Percentiles rank a stretch among this genome's conserved stretches.
Evolutionary conservation across 2,113 vertebrate species (phyloP).

Genomic region (Varanus komodoensis): DNA sequence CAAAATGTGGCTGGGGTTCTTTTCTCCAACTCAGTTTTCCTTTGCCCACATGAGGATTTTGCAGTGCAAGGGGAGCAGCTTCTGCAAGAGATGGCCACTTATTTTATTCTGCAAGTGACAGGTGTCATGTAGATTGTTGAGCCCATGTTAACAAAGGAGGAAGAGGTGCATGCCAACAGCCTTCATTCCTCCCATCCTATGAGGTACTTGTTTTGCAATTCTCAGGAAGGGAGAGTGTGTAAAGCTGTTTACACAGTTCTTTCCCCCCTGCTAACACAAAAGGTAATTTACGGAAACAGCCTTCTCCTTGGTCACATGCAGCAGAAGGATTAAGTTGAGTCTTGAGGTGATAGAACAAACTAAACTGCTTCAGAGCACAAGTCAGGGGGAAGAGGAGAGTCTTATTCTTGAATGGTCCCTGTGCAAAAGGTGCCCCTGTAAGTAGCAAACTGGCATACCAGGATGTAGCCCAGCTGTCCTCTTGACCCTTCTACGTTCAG

Average conservation of each 20-base stretch:
- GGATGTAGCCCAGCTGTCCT: neutral
- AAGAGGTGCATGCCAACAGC: neutral
- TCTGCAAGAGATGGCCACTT: neutral
- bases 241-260: neutral
- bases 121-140: neutral
- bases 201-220: neutral
- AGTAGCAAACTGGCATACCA: neutral
- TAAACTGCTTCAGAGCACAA: neutral
- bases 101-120: neutral
- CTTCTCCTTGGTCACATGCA: neutral
- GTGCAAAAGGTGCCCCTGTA: neutral
- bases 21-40: neutral
- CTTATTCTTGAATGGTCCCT: neutral
- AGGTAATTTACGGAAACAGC: neutral
- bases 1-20: neutral
- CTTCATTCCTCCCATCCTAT: neutral
- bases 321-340: neutral
- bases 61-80: neutral
- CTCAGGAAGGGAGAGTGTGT: neutral
- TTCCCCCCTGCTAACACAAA: neutral
- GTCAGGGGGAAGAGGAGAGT: neutral
- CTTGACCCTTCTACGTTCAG: neutral
- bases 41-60: neutral
- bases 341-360: neutral
- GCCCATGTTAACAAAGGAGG: neutral